These are phyloP conservation scores for rat (Rattus norvegicus) DNA, from an alignment of 2,113 vertebrate genomes.

Conservation along the genomic window GRCr8 NC_086020.1:178126501-178127000, in stretches of 20 bases:
- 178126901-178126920: neutral
- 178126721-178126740: neutral
- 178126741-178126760: neutral
- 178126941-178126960: neutral
- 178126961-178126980: neutral
- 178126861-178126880: neutral
- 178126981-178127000: neutral
- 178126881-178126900: neutral
- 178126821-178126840: neutral
- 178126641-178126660: neutral
- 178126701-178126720: neutral
- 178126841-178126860: neutral
- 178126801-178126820: neutral
- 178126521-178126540: neutral
- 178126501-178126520: neutral
- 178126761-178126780: neutral
- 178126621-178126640: neutral
- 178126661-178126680: constrained; percentile 36
- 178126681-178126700: neutral
- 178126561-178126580: neutral
- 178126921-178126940: neutral
- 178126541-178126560: neutral
- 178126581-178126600: neutral
- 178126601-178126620: neutral
- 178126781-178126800: neutral